Evolutionary conservation across 2,888 invertebrate species (phyloP), one percentile per base, ranked within the genome.

Genomic region (Andrena fulva): DNA sequence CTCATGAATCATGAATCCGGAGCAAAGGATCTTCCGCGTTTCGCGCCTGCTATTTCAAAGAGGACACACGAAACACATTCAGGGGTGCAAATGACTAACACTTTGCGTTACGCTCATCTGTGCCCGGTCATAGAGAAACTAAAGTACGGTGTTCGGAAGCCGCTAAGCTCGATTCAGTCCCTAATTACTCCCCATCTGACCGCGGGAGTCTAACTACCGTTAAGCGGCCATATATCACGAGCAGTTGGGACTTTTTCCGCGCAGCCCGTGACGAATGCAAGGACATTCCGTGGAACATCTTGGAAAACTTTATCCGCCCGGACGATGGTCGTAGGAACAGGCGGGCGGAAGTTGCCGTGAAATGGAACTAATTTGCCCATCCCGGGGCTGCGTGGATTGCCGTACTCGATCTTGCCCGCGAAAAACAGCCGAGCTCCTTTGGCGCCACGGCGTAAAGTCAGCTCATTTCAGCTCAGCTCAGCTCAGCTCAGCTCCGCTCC

Each of bases 331-430:
- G 24, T n/a, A 66, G 52, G 20, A 71, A 67, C 71, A 70, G 66
- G 31, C 75, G 74, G 69, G 50, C 74, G 69, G 75, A 77, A 85
- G 82, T 70, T 56, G 80, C 48, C 79, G 76, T 82, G 78, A 86
- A 85, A 86, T 78, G 79, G 77, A 77, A 77, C 85, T 88, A 88
- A 88, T 88, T 88, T 85, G 77, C 60, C 80, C 71, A 63, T n/a
- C 48, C 52, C 66, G 48, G 59, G 20, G 67, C 56, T 56, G 29
- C 60, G 3, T 35, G 64, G 54, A 82, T 86, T 52, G 63, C 62
- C 56, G 33, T 54, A 70, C 86, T 88, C 82, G 80, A 87, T 86
- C 85, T 87, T 73, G 71, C 56, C 71, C 70, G 75, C 74, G 69
- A 77, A 82, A 52, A 50, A 63, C 48, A 33, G 52, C 8, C 20